A percentile compares a stretch with the other conserved stretches of the same genome.
phyloP scores from a whole-genome alignment of 2,797 vertebrate species.

The Meriones psammophilus region DNA sequence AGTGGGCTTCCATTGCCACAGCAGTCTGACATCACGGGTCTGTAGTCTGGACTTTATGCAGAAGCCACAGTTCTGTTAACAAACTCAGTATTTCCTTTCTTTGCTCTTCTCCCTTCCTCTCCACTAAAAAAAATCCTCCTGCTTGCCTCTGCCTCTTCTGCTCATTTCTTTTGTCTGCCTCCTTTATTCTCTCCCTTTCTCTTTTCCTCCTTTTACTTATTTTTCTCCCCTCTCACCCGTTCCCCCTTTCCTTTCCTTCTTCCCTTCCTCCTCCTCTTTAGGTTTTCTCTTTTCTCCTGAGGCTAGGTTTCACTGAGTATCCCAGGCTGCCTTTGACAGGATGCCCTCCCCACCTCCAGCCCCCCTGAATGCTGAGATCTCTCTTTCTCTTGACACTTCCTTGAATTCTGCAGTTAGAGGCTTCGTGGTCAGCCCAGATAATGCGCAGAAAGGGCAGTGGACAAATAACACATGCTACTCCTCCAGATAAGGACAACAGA shows the following conservation, averaged over 20 bases:
- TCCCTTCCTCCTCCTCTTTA: too few relatives aligned
- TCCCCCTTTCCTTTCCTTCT: neutral
- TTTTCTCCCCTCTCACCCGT: too few relatives aligned
- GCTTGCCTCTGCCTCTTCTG: neutral
- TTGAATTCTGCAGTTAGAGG: conserved; percentile 14
- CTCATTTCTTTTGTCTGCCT: neutral
- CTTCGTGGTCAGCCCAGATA: conserved; percentile 31
- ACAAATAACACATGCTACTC: neutral
- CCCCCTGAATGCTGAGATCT: neutral
- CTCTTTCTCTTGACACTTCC: neutral
- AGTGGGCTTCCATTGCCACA: too few relatives aligned
- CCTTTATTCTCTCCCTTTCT: neutral
- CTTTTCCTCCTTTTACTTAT: neutral
- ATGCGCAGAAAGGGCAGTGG: neutral
- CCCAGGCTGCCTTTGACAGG: neutral
- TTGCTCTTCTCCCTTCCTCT: neutral
- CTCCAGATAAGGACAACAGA: conserved; percentile 14
- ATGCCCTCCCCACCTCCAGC: neutral
- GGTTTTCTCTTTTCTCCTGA: neutral
- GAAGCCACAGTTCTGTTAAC: neutral
- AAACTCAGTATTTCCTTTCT: neutral
- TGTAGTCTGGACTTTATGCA: conserved; percentile 11
- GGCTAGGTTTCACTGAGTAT: neutral
- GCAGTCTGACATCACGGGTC: neutral
- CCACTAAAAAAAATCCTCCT: neutral